These are phyloP conservation scores for Pangasius krempfi DNA, from an alignment of 2,797 vertebrate species.

Conservation along the genomic window DNA sequence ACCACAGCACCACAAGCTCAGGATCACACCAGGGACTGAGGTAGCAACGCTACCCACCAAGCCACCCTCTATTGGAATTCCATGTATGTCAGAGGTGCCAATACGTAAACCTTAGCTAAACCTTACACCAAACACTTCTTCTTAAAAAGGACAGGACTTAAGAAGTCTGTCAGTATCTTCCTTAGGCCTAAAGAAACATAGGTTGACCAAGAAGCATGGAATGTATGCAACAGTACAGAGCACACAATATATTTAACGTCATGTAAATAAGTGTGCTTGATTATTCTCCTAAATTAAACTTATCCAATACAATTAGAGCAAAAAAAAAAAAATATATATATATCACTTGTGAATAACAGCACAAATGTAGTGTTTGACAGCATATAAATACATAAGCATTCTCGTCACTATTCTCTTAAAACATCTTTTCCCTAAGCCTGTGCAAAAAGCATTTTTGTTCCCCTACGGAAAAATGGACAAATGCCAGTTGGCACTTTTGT, in stretches of 20 bases:
- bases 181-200: not conserved
- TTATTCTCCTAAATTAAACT: not conserved
- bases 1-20: not conserved
- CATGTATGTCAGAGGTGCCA: not conserved
- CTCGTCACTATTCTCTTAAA: not conserved
- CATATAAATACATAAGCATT: not conserved
- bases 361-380: not conserved
- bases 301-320: not conserved
- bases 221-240: not conserved
- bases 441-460: constrained; percentile 5
- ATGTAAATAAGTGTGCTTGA: not conserved
- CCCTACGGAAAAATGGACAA: constrained; percentile 1
- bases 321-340: not conserved
- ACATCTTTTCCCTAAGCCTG: not conserved
- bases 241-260: not conserved
- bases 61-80: not conserved
- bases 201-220: not conserved
- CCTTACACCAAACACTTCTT: not conserved
- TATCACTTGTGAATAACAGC: not conserved
- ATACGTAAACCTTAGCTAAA: not conserved
- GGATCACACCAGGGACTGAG: not conserved
- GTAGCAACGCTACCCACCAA: not conserved
- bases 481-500: constrained; percentile 30
- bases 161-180: not conserved
- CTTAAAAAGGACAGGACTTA: not conserved